Evolutionary conservation across 2,113 vertebrate genomes (phyloP).

Genomic region (Malurus alboscapulatus): DNA sequence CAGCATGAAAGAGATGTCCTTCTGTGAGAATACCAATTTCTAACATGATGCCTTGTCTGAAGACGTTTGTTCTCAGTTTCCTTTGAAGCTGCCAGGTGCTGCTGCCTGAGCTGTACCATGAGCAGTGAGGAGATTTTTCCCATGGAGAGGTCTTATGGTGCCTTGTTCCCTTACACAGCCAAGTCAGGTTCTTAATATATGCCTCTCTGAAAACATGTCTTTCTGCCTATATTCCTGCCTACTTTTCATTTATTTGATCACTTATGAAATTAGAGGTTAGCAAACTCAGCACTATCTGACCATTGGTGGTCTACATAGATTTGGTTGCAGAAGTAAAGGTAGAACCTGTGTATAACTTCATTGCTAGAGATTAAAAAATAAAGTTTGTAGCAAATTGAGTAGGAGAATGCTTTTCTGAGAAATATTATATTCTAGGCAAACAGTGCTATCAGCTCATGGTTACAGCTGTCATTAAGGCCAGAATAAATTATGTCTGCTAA

Average conservation of each 20-base stretch:
- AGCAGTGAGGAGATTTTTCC: fast-evolving
- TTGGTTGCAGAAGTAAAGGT: background rate
- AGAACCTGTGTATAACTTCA: background rate
- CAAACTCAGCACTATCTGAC: background rate
- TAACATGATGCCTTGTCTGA: background rate
- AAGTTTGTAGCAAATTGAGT: background rate
- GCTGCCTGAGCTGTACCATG: background rate
- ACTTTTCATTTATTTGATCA: background rate
- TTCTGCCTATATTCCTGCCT: background rate
- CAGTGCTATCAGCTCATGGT: background rate
- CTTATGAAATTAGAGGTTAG: background rate
- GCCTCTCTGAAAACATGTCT: fast-evolving
- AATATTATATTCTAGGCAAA: background rate
- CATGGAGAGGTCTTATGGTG: background rate
- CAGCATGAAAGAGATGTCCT: background rate
- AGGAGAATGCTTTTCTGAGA: background rate
- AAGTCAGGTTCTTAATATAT: background rate
- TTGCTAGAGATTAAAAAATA: background rate
- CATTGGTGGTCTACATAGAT: background rate
- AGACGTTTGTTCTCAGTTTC: fast-evolving
- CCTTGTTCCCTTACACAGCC: fast-evolving
- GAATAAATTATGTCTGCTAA: background rate
- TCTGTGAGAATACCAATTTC: background rate
- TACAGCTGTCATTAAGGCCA: fast-evolving
- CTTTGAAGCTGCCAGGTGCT: background rate